These are phyloP conservation scores for Drosophila rufa DNA, from an alignment of 1,140 invertebrate genomes.

Conservation along the genomic window DNA sequence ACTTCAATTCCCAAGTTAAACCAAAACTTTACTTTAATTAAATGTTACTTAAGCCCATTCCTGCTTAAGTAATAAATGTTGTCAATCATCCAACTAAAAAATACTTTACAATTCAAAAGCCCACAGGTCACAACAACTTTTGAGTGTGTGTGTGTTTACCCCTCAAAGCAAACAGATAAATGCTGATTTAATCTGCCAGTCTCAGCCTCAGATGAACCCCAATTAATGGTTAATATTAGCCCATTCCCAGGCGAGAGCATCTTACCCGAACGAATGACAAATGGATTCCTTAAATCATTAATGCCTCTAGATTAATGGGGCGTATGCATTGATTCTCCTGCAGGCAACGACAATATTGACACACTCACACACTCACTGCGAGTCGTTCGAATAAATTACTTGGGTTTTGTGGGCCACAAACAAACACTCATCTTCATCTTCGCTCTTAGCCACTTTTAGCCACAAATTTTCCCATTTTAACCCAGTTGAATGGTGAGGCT, in stretches of 20 bases:
- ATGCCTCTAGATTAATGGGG: slow-evolving; percentile 33
- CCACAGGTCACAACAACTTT: neutral
- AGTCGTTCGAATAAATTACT: slow-evolving; percentile 5
- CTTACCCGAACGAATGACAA: slow-evolving; percentile 39
- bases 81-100: slow-evolving; percentile 2
- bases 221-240: slow-evolving; percentile 30
- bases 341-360: slow-evolving; percentile 50
- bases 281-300: slow-evolving; percentile 44
- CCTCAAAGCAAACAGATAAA: neutral
- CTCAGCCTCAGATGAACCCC: neutral
- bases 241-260: neutral
- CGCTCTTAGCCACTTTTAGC: slow-evolving; percentile 32
- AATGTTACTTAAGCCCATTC: neutral
- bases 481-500: slow-evolving; percentile 35
- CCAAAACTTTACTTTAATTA: neutral
- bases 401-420: slow-evolving; percentile 50
- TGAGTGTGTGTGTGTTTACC: neutral
- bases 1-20: neutral
- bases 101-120: neutral
- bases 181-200: slow-evolving; percentile 1
- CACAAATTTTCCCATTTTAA: slow-evolving; percentile 20
- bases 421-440: slow-evolving; percentile 25
- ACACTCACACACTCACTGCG: neutral
- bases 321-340: slow-evolving; percentile 29
- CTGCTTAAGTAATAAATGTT: neutral